Evolutionary conservation across 2,888 invertebrate genomes (phyloP).

Genomic region (Trichogramma dendrolimi): DNA sequence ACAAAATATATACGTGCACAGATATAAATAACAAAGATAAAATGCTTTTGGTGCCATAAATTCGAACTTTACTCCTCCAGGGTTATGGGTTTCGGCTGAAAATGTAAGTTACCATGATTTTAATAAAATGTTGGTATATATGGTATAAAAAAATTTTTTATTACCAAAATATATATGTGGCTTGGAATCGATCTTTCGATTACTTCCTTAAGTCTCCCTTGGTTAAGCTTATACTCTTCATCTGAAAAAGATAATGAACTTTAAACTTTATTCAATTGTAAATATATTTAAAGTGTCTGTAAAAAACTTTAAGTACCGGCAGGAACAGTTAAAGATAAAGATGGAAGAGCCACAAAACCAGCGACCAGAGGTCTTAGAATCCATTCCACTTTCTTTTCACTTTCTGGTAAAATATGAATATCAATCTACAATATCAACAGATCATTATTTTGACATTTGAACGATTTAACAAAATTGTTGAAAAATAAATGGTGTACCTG

Average conservation of each 20-base stretch:
- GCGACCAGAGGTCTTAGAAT: constrained; percentile 71
- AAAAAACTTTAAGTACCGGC: constrained; percentile 39
- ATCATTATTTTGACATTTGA: not conserved
- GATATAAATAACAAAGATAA: constrained; percentile 29
- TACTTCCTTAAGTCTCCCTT: constrained; percentile 56
- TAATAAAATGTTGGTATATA: not conserved
- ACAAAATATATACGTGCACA: constrained; percentile 20
- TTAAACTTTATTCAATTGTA: not conserved
- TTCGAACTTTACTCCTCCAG: constrained; percentile 37
- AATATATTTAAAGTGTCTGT: constrained; percentile 30
- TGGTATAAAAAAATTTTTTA: not conserved
- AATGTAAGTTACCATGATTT: constrained; percentile 20
- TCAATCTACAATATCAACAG: constrained; percentile 43
- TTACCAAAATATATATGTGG: constrained; percentile 65
- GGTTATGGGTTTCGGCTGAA: constrained; percentile 44
- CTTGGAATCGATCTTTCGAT: constrained; percentile 61
- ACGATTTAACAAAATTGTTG: not conserved
- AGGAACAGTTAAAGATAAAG: constrained; percentile 53
- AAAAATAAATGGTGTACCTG: constrained; percentile 57
- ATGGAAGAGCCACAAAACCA: constrained; percentile 60
- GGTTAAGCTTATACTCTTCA: constrained; percentile 50
- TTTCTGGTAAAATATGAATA: constrained; percentile 58
- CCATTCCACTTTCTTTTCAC: constrained; percentile 63
- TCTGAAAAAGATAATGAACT: constrained; percentile 35
- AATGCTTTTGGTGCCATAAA: constrained; percentile 23